Percentiles rank a stretch among this genome's conserved stretches.
Evolutionary conservation across 64 coral and sea anemone genomes (phyloP).

Genomic region (Actinia tenebrosa): DNA sequence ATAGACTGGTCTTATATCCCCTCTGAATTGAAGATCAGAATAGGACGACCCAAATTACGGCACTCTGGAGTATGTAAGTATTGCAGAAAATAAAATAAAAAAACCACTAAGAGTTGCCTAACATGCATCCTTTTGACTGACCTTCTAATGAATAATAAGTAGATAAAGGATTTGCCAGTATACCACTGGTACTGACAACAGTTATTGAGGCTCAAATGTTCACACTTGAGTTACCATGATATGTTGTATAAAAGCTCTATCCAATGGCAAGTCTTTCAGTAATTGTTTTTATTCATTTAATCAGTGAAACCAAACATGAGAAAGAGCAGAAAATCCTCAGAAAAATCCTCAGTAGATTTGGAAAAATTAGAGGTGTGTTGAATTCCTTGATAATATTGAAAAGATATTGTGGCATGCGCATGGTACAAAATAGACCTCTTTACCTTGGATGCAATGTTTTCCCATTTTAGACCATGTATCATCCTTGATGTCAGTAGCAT

Average conservation of each 20-base stretch:
- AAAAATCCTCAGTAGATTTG: not conserved
- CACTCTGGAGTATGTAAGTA: constrained; percentile 30
- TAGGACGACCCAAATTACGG: constrained; percentile 32
- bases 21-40: constrained; percentile 75
- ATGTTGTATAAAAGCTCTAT: not conserved
- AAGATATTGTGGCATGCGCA: not conserved
- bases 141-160: too few relatives aligned
- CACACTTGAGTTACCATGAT: not conserved
- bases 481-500: too few relatives aligned
- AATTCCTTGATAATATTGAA: not conserved
- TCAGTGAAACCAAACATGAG: not conserved
- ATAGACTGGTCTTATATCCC: constrained; percentile 83
- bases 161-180: too few relatives aligned
- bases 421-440: too few relatives aligned
- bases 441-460: too few relatives aligned
- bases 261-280: not conserved
- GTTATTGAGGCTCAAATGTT: too few relatives aligned
- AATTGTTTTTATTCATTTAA: not conserved
- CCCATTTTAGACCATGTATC: too few relatives aligned
- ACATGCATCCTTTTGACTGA: too few relatives aligned
- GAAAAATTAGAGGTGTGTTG: not conserved
- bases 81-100: not conserved
- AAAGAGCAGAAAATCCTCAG: not conserved
- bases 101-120: too few relatives aligned
- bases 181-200: too few relatives aligned